phyloP scores from a whole-genome alignment of 1,140 invertebrate genomes.

The Drosophila orena region DNA sequence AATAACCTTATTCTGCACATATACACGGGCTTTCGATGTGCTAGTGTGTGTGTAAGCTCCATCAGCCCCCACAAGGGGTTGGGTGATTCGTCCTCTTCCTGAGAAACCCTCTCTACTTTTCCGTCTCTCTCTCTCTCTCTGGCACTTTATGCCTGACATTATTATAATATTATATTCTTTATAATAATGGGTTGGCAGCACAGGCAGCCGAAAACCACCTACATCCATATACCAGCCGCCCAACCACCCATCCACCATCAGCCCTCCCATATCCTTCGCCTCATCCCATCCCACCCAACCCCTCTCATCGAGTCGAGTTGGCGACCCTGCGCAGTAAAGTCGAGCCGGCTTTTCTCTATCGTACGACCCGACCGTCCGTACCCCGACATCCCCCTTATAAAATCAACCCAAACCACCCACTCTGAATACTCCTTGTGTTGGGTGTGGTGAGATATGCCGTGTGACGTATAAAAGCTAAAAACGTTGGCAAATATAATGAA shows the following conservation, averaged over 20 bases:
- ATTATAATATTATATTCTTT: slow-evolving; percentile 83
- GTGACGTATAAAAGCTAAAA: slow-evolving; percentile 84
- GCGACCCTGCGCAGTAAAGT: slow-evolving; percentile 58
- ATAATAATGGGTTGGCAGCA: slow-evolving; percentile 80
- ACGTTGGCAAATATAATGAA: slow-evolving; percentile 84
- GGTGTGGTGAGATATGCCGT: slow-evolving; percentile 83
- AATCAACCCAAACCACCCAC: slow-evolving; percentile 28
- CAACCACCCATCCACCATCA: slow-evolving; percentile 36
- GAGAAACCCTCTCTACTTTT: slow-evolving; percentile 14
- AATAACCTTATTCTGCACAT: slow-evolving; percentile 81
- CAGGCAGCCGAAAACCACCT: slow-evolving; percentile 66
- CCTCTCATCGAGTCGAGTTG: slow-evolving; percentile 32
- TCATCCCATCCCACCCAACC: slow-evolving; percentile 14
- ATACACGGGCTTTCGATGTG: slow-evolving; percentile 29
- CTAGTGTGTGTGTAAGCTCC: slow-evolving; percentile 56
- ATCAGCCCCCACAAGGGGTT: slow-evolving; percentile 56
- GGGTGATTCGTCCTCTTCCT: slow-evolving; percentile 17
- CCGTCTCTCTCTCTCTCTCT: slow-evolving; percentile 33
- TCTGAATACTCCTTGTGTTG: slow-evolving; percentile 28
- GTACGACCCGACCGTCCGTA: slow-evolving; percentile 33
- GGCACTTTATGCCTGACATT: slow-evolving; percentile 80
- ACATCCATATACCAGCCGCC: slow-evolving; percentile 25
- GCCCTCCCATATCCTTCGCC: slow-evolving; percentile 5
- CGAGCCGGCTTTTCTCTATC: slow-evolving; percentile 56
- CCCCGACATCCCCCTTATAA: slow-evolving; percentile 29